Evolutionary conservation across 2,113 vertebrate species (phyloP).

Genomic region (Axis porcinus): DNA sequence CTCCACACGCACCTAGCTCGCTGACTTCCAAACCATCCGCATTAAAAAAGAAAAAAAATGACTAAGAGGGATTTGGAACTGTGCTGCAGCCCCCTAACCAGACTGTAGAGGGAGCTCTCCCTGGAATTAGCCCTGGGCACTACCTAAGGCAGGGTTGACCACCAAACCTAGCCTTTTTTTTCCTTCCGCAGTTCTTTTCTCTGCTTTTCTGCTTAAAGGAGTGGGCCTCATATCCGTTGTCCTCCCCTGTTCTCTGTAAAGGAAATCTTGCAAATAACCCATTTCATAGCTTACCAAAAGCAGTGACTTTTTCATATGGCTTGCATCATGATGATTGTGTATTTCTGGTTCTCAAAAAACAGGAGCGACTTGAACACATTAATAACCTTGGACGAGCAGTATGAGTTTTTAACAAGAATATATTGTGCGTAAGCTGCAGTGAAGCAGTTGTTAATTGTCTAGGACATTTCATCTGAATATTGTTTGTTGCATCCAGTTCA

Average conservation of each 20-base stretch:
- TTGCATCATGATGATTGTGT: not conserved
- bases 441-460: not conserved
- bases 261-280: not conserved
- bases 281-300: no score
- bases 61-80: not conserved
- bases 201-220: not conserved
- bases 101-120: not conserved
- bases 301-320: not conserved
- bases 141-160: rapidly evolving
- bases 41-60: not conserved
- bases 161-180: rapidly evolving
- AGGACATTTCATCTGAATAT: not conserved
- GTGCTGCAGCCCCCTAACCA: no score
- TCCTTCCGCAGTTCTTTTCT: rapidly evolving
- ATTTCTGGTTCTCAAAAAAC: not conserved
- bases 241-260: not conserved
- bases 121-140: no score
- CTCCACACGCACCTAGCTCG: rapidly evolving
- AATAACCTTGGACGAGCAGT: not conserved
- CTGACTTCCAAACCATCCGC: not conserved
- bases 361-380: not conserved
- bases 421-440: not conserved
- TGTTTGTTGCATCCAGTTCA: not conserved
- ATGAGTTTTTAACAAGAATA: not conserved
- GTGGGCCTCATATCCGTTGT: rapidly evolving